Evolutionary conservation across 2,113 vertebrate species (phyloP).

Genomic region (Leucopsar rothschildi): DNA sequence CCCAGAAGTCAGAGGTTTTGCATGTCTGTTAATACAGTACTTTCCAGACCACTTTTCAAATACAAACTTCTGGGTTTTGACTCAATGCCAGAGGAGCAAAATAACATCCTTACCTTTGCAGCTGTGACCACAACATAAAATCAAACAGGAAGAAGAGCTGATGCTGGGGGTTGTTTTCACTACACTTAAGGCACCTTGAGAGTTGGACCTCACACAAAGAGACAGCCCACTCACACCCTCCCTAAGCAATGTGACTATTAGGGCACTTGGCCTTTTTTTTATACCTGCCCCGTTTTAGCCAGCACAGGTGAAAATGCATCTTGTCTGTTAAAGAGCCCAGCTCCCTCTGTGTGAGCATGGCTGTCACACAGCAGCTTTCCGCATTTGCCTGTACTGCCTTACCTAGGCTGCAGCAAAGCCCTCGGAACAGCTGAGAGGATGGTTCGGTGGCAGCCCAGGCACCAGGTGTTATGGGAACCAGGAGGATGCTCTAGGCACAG

Average conservation of each 20-base stretch:
- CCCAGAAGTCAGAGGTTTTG: slow-evolving; percentile 26
- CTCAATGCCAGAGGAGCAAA: background rate
- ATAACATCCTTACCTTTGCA: slow-evolving; percentile 29
- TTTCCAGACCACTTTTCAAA: slow-evolving; percentile 9
- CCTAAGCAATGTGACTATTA: background rate
- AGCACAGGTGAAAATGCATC: background rate
- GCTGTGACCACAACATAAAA: slow-evolving; percentile 19
- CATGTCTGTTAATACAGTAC: background rate
- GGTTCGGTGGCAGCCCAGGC: background rate
- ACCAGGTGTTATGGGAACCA: background rate
- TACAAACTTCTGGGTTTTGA: background rate
- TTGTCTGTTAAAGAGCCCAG: background rate
- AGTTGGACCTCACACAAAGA: background rate
- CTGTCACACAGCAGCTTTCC: background rate
- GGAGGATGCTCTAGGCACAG: background rate
- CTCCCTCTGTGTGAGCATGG: background rate
- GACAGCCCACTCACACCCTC: background rate
- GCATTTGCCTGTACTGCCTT: background rate
- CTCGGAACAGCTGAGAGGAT: accelerated
- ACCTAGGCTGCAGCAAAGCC: background rate
- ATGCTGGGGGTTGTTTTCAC: background rate
- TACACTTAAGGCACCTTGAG: background rate
- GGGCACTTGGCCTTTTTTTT: background rate
- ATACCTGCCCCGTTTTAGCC: background rate
- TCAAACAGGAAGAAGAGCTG: background rate